Evolutionary conservation across 1,140 invertebrate species (phyloP), one percentile per base, ranked within the genome.

Genomic region (Hylaeus volcanicus): DNA sequence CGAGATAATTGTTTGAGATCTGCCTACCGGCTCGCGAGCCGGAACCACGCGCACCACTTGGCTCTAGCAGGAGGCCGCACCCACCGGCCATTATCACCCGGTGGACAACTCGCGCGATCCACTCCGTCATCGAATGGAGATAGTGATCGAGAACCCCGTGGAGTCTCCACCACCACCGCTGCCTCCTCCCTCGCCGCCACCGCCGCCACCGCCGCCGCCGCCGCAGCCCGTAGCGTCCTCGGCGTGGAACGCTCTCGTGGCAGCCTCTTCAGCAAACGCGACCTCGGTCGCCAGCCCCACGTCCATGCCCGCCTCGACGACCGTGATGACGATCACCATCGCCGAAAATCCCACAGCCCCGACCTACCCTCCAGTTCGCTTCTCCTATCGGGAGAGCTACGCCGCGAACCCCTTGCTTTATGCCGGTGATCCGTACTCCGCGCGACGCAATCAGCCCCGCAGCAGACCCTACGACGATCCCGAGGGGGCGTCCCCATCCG

Each of bases 1-100:
- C 79, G 98, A 98, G 93, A 98, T 98, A 92, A 98, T 98, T 92
- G 98, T 99, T 90, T 99, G 96, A 97, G 93, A 92, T 76, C 90
- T 92, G 87, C 90, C 91, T 69, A 92, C 90, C 91, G 92, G 92
- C 92, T 92, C 90, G 76, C 88, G 92, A 87, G 93, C 92, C 92
- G 91, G 91, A 73, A 92, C 91, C 86, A 90, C 92, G 73, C 88
- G 91, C 68, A 93, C 92, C 39, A 93, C 92, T 41, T 93, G 93
- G 92, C 91, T 93, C 89, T 93, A 93, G 92, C 92, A 93, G 91
- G 88, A 93, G 89, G 92, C 92, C 88, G 89, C 90, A 66, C 82
- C 63, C 87, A 45, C 56, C 83, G 73, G 64, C n/a, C n/a, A 60
- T 12, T 79, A 83, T 9, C 83, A 85, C 6, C 77, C 77, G 71